Percentiles rank a stretch among this genome's conserved stretches.
phyloP scores from a whole-genome alignment of 2,888 invertebrate genomes.

The Aphrophora alni region DNA sequence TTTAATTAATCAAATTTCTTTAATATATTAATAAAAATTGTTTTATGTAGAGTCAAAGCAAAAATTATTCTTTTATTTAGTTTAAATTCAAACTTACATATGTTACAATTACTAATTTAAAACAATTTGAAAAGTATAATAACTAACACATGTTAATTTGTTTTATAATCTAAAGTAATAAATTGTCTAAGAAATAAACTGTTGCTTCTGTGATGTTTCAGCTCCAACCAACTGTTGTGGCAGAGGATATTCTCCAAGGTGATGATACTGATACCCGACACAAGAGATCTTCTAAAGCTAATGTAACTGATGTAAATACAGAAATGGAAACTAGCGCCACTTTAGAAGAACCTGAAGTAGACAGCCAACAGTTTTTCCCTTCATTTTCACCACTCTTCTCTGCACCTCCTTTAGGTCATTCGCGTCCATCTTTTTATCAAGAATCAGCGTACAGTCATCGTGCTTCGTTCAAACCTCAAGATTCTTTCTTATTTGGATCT shows the following conservation, averaged over 20 bases:
- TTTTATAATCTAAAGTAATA: too few relatives aligned
- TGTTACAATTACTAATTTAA: too few relatives aligned
- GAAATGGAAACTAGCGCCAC: conserved; percentile 29
- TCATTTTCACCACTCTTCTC: conserved; percentile 74
- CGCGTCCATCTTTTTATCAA: conserved; percentile 65
- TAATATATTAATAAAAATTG: too few relatives aligned
- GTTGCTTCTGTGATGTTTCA: neutral
- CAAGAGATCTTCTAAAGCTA: neutral
- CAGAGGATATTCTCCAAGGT: neutral
- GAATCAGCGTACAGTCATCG: conserved; percentile 69
- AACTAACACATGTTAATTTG: too few relatives aligned
- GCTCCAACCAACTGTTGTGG: neutral
- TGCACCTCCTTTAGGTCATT: conserved; percentile 66
- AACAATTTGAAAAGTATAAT: too few relatives aligned
- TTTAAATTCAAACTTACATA: too few relatives aligned
- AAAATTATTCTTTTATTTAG: too few relatives aligned
- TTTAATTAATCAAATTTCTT: too few relatives aligned
- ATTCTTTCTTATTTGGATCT: conserved; percentile 50
- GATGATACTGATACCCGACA: neutral
- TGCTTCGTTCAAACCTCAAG: conserved; percentile 57
- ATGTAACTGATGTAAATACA: conserved; percentile 21
- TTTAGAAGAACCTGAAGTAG: conserved; percentile 32
- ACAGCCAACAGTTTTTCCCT: conserved; percentile 68
- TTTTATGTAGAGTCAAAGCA: too few relatives aligned
- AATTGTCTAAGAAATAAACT: neutral